These are phyloP conservation scores for Odontomyia ornata DNA, from an alignment of 2,888 invertebrate genomes.

Conservation along the genomic window DNA sequence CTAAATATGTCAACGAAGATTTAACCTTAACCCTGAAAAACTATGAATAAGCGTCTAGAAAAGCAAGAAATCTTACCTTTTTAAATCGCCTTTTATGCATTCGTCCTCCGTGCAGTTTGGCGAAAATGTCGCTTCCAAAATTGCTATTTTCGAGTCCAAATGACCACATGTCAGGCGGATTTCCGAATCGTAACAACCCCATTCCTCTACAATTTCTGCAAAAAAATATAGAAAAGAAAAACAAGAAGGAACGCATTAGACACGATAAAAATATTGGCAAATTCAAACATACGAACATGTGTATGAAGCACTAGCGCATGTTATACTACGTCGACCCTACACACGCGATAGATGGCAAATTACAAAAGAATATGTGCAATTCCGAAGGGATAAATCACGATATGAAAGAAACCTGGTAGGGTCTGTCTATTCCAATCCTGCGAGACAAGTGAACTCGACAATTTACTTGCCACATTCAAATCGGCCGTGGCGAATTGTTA, in stretches of 20 bases:
- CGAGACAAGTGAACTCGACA: constrained; percentile 36
- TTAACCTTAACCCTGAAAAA: too few relatives aligned
- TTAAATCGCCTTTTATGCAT: constrained; percentile 52
- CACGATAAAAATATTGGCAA: constrained; percentile 26
- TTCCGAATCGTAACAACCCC: constrained; percentile 69
- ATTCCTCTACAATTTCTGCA: constrained; percentile 74
- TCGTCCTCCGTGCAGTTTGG: constrained; percentile 56
- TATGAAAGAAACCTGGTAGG: constrained; percentile 3
- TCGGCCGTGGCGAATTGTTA: constrained; percentile 42
- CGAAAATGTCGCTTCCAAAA: constrained; percentile 72
- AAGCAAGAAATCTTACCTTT: constrained; percentile 50
- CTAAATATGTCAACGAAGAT: too few relatives aligned
- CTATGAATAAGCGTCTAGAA: neutral
- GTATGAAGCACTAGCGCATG: neutral
- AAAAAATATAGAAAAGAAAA: constrained; percentile 57
- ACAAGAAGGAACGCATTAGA: constrained; percentile 2
- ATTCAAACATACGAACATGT: neutral
- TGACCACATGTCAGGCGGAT: constrained; percentile 72
- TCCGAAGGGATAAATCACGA: constrained; percentile 35
- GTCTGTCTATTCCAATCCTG: neutral
- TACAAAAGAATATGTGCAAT: constrained; percentile 40
- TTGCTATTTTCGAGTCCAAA: constrained; percentile 71
- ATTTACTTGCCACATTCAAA: constrained; percentile 42
- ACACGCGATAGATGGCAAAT: constrained; percentile 6
- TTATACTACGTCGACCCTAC: neutral